Conservation (phyloP, 2,888 invertebrate genomes). For the Conistra vaccinii region DNA sequence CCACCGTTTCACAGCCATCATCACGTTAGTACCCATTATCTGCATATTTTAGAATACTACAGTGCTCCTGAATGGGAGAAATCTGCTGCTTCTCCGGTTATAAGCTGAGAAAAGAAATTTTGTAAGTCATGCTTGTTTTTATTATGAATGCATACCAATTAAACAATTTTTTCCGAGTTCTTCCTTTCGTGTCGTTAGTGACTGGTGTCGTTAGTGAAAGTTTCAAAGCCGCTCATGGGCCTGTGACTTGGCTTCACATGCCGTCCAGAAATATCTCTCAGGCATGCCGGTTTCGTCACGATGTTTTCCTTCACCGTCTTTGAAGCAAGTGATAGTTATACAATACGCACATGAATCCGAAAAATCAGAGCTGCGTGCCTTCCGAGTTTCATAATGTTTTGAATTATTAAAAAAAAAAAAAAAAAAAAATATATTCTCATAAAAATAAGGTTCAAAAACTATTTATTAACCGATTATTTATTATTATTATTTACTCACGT, state of each 20-base stretch:
- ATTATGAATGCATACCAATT: background rate
- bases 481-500: background rate
- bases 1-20: conserved; percentile 81
- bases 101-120: background rate
- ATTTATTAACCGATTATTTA: background rate
- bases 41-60: background rate
- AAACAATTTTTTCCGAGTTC: background rate
- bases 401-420: too few species aligned
- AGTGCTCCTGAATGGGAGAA: background rate
- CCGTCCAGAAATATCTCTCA: too few species aligned
- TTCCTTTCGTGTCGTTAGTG: too few species aligned
- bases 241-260: too few species aligned
- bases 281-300: too few species aligned
- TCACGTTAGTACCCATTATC: conserved; percentile 73
- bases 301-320: too few species aligned
- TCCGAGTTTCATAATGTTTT: background rate
- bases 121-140: background rate
- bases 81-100: background rate
- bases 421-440: background rate
- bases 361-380: too few species aligned
- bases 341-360: too few species aligned
- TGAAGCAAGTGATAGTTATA: too few species aligned
- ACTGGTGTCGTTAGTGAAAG: too few species aligned
- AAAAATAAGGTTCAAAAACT: background rate
- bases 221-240: too few species aligned